Conservation (phyloP, 2,888 invertebrate species). For the Campopleginae sp. region DNA sequence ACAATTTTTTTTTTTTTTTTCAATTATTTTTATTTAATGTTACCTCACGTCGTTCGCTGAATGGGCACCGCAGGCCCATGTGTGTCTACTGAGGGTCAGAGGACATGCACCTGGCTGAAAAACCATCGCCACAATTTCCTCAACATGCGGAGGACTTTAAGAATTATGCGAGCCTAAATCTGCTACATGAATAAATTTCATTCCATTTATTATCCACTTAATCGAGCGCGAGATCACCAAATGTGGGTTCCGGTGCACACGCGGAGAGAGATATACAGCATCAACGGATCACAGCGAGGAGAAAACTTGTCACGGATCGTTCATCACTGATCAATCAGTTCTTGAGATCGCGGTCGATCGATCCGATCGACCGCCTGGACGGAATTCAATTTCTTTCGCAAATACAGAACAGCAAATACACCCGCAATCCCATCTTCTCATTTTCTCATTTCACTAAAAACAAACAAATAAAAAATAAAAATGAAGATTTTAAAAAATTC, state of each 20-base stretch:
- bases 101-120: neutral
- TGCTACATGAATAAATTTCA: constrained; percentile 10
- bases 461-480: no score
- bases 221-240: constrained; percentile 47
- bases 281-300: constrained; percentile 2
- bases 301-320: constrained; percentile 46
- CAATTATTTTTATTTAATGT: no score
- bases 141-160: neutral
- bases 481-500: no score
- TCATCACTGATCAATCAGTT: constrained; percentile 57
- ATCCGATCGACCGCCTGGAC: constrained; percentile 50
- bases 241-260: neutral
- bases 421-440: neutral
- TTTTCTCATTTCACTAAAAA: neutral
- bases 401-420: constrained; percentile 24
- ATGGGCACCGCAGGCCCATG: no score
- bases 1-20: no score
- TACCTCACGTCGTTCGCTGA: no score
- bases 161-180: neutral
- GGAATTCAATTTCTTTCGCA: constrained; percentile 64
- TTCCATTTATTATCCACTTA: constrained; percentile 35
- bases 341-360: constrained; percentile 41
- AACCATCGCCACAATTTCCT: neutral
- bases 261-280: constrained; percentile 2
- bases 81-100: no score